phyloP scores from a whole-genome alignment of 2,113 vertebrate genomes.

The Cynoglossus semilaevis region DNA sequence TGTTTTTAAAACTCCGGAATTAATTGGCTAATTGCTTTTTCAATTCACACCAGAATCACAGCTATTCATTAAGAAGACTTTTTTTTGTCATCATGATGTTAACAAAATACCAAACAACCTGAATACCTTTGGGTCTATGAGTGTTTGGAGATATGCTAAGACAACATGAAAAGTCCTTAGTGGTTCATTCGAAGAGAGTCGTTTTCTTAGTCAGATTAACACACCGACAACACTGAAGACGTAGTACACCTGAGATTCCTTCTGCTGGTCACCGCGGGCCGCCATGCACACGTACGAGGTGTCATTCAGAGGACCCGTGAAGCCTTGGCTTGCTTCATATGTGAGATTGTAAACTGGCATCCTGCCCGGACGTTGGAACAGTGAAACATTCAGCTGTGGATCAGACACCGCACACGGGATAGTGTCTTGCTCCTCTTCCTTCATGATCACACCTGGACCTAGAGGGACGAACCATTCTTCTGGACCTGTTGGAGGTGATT shows the following conservation, averaged over 20 bases:
- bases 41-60: too few relatives aligned
- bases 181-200: too few relatives aligned
- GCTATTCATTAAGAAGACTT: too few relatives aligned
- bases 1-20: too few relatives aligned
- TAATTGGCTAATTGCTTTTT: too few relatives aligned
- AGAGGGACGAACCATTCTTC: slow-evolving; percentile 81
- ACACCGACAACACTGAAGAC: slow-evolving; percentile 82
- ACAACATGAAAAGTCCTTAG: not conserved
- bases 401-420: slow-evolving; percentile 91
- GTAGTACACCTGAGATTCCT: slow-evolving; percentile 79
- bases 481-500: slow-evolving; percentile 72
- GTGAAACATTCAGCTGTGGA: slow-evolving; percentile 79
- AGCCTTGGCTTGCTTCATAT: slow-evolving; percentile 82
- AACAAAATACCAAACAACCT: too few relatives aligned
- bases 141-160: too few relatives aligned
- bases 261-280: slow-evolving; percentile 67
- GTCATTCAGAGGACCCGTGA: slow-evolving; percentile 85
- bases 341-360: slow-evolving; percentile 47
- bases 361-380: slow-evolving; percentile 78
- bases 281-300: slow-evolving; percentile 85
- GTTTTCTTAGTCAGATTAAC: not conserved
- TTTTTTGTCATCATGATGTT: too few relatives aligned
- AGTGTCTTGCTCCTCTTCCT: slow-evolving; percentile 72
- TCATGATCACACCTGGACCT: slow-evolving; percentile 79
- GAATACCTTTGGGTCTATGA: too few relatives aligned